These are phyloP conservation scores for Physella acuta DNA, from an alignment of 1,140 invertebrate species.

Conservation along the genomic window DNA sequence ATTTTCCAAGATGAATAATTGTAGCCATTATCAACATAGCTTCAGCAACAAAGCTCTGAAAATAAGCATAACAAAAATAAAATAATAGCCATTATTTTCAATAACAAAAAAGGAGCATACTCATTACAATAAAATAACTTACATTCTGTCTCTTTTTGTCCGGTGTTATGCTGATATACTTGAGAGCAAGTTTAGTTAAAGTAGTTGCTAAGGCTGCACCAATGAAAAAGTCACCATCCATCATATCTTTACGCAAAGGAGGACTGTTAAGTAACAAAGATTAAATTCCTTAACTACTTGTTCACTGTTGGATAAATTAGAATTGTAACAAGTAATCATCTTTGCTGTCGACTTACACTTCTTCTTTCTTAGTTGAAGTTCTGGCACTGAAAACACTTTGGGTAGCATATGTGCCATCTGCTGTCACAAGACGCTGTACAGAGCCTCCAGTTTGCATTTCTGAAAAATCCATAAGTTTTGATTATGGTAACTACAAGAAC, in stretches of 20 bases:
- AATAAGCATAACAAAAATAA: constrained; percentile 30
- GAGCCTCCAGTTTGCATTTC: constrained; percentile 50
- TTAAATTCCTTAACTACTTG: no score
- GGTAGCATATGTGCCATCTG: constrained; percentile 96
- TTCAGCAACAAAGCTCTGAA: constrained; percentile 73
- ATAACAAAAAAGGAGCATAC: no score
- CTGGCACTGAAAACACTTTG: constrained; percentile 92
- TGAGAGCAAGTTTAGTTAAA: constrained; percentile 84
- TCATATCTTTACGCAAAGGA: constrained; percentile 81
- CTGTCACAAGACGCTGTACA: constrained; percentile 58
- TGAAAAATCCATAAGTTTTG: constrained; percentile 27
- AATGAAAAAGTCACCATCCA: constrained; percentile 95
- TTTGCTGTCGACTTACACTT: no score
- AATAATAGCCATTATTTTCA: no score
- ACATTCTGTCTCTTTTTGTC: constrained; percentile 56
- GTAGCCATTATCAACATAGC: constrained; percentile 86
- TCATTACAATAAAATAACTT: no score
- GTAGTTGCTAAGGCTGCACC: constrained; percentile 88
- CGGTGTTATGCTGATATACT: constrained; percentile 66
- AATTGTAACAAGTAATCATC: no score
- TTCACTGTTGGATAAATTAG: no score
- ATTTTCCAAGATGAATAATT: constrained; percentile 82
- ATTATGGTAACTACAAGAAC: no score
- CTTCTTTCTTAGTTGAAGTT: constrained; percentile 55
- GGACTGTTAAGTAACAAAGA: constrained; percentile 64